Evolutionary conservation across 1,140 invertebrate species (phyloP).

Genomic region (Rhagoletis zephyria): DNA sequence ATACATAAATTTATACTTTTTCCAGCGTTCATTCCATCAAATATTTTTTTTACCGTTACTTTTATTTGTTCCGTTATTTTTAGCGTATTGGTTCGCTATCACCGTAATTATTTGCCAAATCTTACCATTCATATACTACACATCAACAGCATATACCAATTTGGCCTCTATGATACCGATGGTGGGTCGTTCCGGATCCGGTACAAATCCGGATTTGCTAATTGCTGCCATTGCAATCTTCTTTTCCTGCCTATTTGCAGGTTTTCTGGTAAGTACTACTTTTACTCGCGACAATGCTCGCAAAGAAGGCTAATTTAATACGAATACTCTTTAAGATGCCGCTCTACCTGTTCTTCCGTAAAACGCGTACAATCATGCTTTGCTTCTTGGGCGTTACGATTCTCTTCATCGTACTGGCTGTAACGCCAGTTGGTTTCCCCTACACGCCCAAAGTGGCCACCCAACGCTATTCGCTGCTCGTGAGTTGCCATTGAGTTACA

Average conservation of each 20-base stretch:
- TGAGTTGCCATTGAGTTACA: conserved; percentile 69
- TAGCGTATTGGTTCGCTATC: conserved; percentile 78
- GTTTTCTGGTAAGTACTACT: conserved; percentile 64
- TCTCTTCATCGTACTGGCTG: conserved; percentile 78
- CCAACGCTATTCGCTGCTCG: conserved; percentile 80
- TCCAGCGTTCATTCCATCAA: no score
- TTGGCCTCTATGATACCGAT: conserved; percentile 81
- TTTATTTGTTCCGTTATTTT: no score
- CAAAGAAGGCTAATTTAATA: background rate
- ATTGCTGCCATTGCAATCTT: conserved; percentile 73
- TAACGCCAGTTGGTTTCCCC: conserved; percentile 83
- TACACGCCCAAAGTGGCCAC: conserved; percentile 80
- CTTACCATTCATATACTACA: conserved; percentile 75
- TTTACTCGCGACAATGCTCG: background rate
- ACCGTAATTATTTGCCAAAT: conserved; percentile 74
- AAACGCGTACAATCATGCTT: conserved; percentile 65
- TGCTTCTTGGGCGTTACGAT: conserved; percentile 76
- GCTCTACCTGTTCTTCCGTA: conserved; percentile 70
- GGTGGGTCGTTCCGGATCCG: conserved; percentile 78
- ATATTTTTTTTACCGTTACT: no score
- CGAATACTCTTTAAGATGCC: conserved; percentile 59
- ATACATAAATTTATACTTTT: no score
- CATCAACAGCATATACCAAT: conserved; percentile 75
- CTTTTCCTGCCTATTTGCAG: conserved; percentile 70
- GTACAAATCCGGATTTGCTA: conserved; percentile 77